Percentiles rank a stretch among this genome's conserved stretches.
These are phyloP conservation scores for Rhyzopertha dominica DNA, from an alignment of 1,140 invertebrate genomes.

Conservation along the genomic window DNA sequence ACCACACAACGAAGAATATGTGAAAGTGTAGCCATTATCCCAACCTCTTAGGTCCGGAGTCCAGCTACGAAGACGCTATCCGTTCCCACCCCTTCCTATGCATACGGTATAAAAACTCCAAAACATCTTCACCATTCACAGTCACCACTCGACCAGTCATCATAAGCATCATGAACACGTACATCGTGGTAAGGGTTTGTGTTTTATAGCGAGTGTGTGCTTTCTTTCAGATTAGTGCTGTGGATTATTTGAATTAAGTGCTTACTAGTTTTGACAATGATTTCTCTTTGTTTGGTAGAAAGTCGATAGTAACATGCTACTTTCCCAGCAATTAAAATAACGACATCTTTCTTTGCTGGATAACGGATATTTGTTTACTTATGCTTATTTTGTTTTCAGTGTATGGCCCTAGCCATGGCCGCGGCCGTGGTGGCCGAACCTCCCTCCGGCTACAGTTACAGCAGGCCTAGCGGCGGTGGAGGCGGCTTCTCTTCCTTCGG, in stretches of 20 bases:
- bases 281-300: not conserved
- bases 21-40: too few species aligned
- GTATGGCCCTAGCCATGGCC: conserved; percentile 58
- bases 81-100: conserved; percentile 34
- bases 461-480: conserved; percentile 52
- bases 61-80: too few species aligned
- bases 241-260: conserved; percentile 10
- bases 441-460: conserved; percentile 62
- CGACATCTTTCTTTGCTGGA: not conserved
- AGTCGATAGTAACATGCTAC: not conserved
- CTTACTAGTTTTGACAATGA: not conserved
- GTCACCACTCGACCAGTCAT: conserved; percentile 42
- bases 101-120: conserved; percentile 35
- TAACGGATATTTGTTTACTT: not conserved
- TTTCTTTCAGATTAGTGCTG: not conserved
- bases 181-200: conserved; percentile 42
- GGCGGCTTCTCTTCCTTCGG: conserved; percentile 46
- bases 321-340: not conserved
- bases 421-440: conserved; percentile 55
- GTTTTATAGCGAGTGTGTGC: conserved; percentile 9
- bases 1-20: too few species aligned
- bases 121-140: conserved; percentile 34
- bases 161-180: conserved; percentile 46
- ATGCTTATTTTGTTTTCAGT: conserved; percentile 46
- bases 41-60: too few species aligned